Evolutionary conservation across 1,140 invertebrate species (phyloP).

Genomic region (Galleria mellonella): DNA sequence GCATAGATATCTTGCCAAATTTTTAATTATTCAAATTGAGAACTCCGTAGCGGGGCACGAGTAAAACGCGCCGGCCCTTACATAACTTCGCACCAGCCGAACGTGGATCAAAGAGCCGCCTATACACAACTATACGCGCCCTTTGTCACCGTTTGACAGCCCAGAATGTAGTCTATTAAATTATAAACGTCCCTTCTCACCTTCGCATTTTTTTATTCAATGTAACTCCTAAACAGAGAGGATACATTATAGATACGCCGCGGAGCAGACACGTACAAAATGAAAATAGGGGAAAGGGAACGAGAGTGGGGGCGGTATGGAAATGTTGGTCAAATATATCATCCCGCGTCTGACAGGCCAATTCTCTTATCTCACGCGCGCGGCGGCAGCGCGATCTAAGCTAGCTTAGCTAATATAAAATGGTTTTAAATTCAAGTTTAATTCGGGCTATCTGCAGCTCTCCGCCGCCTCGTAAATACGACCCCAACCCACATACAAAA

Average conservation of each 20-base stretch:
- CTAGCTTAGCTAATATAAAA: constrained; percentile 73
- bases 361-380: constrained; percentile 85
- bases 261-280: constrained; percentile 70
- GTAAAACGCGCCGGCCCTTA: too few relatives aligned
- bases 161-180: constrained; percentile 49
- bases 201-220: constrained; percentile 56
- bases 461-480: constrained; percentile 44
- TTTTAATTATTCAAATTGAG: constrained; percentile 4
- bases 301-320: constrained; percentile 77
- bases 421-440: constrained; percentile 73
- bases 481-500: constrained; percentile 46
- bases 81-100: too few relatives aligned
- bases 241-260: constrained; percentile 62
- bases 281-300: constrained; percentile 64
- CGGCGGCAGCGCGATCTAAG: constrained; percentile 62
- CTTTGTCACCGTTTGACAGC: constrained; percentile 46
- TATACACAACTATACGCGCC: constrained; percentile 7
- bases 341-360: constrained; percentile 88
- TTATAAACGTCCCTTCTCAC: constrained; percentile 43
- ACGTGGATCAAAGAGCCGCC: too few relatives aligned
- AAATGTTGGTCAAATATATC: constrained; percentile 92
- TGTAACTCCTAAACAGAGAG: constrained; percentile 52
- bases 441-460: constrained; percentile 66
- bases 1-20: neutral
- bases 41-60: too few relatives aligned